Evolutionary conservation across 2,113 vertebrate genomes (phyloP).

Genomic region (Otis tarda): DNA sequence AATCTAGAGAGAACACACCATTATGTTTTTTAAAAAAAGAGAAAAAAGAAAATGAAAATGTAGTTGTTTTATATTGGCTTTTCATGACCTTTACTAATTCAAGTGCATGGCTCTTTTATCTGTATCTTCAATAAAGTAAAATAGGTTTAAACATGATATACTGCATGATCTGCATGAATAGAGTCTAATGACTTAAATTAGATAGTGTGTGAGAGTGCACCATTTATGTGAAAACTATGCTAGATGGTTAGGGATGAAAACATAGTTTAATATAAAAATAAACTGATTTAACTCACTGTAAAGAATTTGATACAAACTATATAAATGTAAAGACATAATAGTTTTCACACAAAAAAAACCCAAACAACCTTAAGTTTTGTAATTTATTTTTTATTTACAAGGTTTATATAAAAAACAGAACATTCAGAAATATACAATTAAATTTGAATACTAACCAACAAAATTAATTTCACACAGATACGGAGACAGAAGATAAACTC

Average conservation of each 20-base stretch:
- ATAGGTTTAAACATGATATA: background rate
- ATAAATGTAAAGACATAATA: background rate
- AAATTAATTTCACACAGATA: conserved; percentile 34
- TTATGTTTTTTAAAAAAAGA: background rate
- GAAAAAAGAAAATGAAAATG: background rate
- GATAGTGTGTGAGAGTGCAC: background rate
- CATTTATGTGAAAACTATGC: background rate
- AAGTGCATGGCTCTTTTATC: background rate
- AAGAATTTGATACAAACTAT: conserved; percentile 15
- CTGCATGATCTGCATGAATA: background rate
- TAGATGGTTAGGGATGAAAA: background rate
- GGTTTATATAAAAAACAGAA: background rate
- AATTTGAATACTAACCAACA: background rate
- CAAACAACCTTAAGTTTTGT: background rate
- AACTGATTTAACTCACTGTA: background rate
- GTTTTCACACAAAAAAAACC: background rate
- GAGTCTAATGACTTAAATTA: background rate
- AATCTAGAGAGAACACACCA: background rate
- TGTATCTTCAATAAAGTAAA: background rate
- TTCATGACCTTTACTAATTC: background rate
- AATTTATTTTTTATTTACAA: conserved; percentile 33
- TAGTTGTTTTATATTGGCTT: background rate
- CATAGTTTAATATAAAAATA: background rate
- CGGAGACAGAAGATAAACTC: background rate
- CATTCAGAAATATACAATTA: background rate